A percentile compares a stretch with the other conserved stretches of the same genome.
These are phyloP conservation scores for Muschampia plurimacula DNA, from an alignment of 2,888 invertebrate genomes.

Conservation along the genomic window DNA sequence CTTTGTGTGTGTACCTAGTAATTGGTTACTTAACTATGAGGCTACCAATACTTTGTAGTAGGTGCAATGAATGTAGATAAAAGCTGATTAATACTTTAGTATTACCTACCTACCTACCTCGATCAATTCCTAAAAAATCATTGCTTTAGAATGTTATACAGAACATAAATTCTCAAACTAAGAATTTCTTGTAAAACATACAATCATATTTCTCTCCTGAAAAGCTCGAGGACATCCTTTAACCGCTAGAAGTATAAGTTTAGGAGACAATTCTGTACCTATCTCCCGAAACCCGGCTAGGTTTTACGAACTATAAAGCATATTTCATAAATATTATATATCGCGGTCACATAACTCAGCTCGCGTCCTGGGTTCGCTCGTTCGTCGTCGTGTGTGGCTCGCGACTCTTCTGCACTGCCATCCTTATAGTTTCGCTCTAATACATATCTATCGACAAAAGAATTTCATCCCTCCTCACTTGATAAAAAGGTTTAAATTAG, in stretches of 20 bases:
- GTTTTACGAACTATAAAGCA: conserved; percentile 65
- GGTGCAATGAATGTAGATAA: too few species aligned
- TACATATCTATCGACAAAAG: conserved; percentile 46
- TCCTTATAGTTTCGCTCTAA: conserved; percentile 62
- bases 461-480: conserved; percentile 53
- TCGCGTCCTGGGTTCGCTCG: conserved; percentile 73
- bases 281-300: conserved; percentile 48
- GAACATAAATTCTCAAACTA: neutral
- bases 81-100: too few species aligned
- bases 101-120: too few species aligned
- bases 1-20: too few species aligned
- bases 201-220: neutral
- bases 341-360: conserved; percentile 75
- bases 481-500: conserved; percentile 52
- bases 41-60: too few species aligned
- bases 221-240: conserved; percentile 30
- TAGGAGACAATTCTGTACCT: conserved; percentile 45
- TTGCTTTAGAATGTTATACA: neutral
- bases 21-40: too few species aligned
- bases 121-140: neutral
- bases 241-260: conserved; percentile 43
- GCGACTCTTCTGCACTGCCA: conserved; percentile 71
- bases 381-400: conserved; percentile 84
- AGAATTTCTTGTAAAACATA: conserved; percentile 2
- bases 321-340: conserved; percentile 78